Conservation (phyloP, 2,113 vertebrate genomes). For the Bettongia penicillata region DNA sequence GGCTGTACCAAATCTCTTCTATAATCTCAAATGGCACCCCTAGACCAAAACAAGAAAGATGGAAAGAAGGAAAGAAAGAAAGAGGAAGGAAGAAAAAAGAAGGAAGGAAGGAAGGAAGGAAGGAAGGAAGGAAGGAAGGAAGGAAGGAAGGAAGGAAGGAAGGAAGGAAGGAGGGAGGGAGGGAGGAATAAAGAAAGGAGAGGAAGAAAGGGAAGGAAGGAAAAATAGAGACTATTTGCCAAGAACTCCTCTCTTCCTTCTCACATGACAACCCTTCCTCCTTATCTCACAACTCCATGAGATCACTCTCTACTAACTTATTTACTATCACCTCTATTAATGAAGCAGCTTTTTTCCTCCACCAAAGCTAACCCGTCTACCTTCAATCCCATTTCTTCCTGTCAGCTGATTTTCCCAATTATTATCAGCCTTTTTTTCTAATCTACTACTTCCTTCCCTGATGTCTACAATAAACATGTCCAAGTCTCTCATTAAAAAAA, state of each 20-base stretch:
- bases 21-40: neutral
- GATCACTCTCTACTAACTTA: neutral
- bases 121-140: too few species aligned
- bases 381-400: neutral
- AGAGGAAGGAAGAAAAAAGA: too few species aligned
- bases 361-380: neutral
- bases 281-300: neutral
- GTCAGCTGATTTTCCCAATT: neutral
- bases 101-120: too few species aligned
- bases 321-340: neutral
- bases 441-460: neutral
- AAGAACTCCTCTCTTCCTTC: neutral
- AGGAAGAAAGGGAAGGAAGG: too few species aligned
- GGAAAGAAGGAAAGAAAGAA: too few species aligned
- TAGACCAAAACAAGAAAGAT: neutral
- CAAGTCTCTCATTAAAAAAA: too few species aligned
- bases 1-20: neutral
- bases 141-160: too few species aligned
- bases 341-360: neutral
- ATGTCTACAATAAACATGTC: neutral
- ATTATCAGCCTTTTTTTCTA: neutral
- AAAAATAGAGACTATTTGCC: neutral
- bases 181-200: too few species aligned
- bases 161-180: too few species aligned
- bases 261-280: neutral